Conservation (phyloP, 2,797 vertebrate species). For the Cossypha caffra region DNA sequence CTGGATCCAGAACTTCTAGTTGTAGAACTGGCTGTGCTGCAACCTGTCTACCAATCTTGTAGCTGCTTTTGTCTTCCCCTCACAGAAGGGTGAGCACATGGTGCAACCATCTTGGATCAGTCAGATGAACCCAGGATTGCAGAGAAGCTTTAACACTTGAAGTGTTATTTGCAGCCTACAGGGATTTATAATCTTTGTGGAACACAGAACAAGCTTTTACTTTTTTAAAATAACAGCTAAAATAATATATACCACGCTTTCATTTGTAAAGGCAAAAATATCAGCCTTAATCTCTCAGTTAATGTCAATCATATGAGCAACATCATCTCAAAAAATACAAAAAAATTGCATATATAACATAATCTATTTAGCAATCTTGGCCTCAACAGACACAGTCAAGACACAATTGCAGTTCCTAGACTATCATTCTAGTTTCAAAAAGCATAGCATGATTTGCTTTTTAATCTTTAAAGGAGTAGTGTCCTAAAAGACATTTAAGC, state of each 20-base stretch:
- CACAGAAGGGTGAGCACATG: neutral
- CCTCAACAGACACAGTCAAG: neutral
- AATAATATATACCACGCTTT: neutral
- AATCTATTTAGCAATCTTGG: neutral
- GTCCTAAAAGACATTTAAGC: constrained; percentile 31
- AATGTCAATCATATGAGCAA: neutral
- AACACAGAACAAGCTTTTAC: neutral
- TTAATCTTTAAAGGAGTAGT: constrained; percentile 32
- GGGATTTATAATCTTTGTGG: neutral
- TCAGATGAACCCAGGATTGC: fast-evolving
- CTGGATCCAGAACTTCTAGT: neutral
- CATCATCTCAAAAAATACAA: neutral
- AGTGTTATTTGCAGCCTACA: neutral
- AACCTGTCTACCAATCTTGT: neutral
- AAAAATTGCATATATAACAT: neutral
- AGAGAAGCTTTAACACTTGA: neutral
- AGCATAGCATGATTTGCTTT: neutral
- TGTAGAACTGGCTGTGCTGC: neutral
- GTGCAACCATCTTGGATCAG: neutral
- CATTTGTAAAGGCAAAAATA: neutral
- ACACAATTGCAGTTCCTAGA: neutral
- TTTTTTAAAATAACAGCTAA: neutral
- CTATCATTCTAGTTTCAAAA: neutral
- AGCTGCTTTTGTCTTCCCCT: neutral
- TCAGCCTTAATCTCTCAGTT: neutral